Conservation (phyloP, 1,140 invertebrate species). For the Pentalonia nigronervosa region DNA sequence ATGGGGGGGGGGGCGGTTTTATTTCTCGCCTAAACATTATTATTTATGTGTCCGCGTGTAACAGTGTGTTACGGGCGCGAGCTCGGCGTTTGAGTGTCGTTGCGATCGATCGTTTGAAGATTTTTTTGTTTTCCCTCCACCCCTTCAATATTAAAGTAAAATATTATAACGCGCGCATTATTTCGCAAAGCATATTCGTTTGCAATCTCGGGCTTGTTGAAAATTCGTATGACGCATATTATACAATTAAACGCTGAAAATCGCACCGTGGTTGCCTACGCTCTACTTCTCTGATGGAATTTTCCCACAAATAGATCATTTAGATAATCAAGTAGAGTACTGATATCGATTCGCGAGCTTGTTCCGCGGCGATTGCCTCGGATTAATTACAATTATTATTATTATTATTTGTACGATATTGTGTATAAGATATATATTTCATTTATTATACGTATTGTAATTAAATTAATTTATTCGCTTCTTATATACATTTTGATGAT, state of each 20-base stretch:
- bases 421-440: background rate
- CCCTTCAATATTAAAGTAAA: background rate
- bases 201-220: background rate
- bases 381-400: background rate
- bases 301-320: background rate
- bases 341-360: background rate
- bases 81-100: background rate
- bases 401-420: background rate
- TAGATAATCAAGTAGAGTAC: background rate
- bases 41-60: constrained; percentile 19
- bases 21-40: constrained; percentile 49
- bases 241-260: background rate
- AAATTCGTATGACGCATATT: background rate
- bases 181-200: background rate
- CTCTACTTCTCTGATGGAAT: background rate
- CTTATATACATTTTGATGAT: background rate
- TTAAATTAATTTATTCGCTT: background rate
- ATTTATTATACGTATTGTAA: background rate
- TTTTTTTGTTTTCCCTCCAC: background rate
- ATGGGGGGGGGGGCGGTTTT: constrained; percentile 42
- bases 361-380: background rate
- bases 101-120: constrained; percentile 7
- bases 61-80: background rate
- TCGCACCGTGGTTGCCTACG: background rate
- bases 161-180: background rate